Evolutionary conservation across 1,140 invertebrate genomes (phyloP).

Genomic region (Atopsyche davidsoni): DNA sequence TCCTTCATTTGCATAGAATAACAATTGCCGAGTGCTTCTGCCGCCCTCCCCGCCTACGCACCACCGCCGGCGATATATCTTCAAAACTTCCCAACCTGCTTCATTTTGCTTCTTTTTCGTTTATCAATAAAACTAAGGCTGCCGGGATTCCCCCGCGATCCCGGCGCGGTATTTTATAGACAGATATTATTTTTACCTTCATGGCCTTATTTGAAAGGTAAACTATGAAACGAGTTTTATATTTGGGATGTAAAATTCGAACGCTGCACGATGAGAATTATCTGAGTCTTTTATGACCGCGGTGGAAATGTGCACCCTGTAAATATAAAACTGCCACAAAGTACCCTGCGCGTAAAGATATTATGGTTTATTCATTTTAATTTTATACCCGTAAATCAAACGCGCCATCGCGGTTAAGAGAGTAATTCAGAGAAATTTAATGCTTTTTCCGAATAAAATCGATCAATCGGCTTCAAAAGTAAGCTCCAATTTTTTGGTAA

Average conservation of each 20-base stretch:
- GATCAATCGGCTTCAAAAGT: too few species aligned
- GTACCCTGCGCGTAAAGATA: not conserved
- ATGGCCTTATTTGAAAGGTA: constrained; percentile 6
- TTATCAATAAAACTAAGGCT: constrained; percentile 25
- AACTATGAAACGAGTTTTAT: constrained; percentile 17
- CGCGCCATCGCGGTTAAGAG: not conserved
- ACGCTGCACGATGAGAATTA: constrained; percentile 11
- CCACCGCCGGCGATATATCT: constrained; percentile 22
- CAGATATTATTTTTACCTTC: constrained; percentile 8
- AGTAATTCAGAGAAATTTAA: too few species aligned
- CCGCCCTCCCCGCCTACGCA: constrained; percentile 13
- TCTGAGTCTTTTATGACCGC: constrained; percentile 14
- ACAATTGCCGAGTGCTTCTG: constrained; percentile 29
- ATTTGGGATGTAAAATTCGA: constrained; percentile 16
- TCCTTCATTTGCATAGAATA: constrained; percentile 30
- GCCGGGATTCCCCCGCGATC: too few species aligned
- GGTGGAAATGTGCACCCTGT: constrained; percentile 12
- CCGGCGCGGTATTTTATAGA: constrained; percentile 12
- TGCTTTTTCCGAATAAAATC: too few species aligned
- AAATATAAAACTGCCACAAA: constrained; percentile 1
- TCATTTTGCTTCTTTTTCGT: constrained; percentile 25
- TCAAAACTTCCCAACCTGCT: constrained; percentile 17
- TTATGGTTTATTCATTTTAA: constrained; percentile 11
- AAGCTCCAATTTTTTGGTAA: too few species aligned
- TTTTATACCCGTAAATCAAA: constrained; percentile 18